Base-by-base conservation (phyloP, 1,140 invertebrate species). In the Meloidogyne hapla region DNA sequence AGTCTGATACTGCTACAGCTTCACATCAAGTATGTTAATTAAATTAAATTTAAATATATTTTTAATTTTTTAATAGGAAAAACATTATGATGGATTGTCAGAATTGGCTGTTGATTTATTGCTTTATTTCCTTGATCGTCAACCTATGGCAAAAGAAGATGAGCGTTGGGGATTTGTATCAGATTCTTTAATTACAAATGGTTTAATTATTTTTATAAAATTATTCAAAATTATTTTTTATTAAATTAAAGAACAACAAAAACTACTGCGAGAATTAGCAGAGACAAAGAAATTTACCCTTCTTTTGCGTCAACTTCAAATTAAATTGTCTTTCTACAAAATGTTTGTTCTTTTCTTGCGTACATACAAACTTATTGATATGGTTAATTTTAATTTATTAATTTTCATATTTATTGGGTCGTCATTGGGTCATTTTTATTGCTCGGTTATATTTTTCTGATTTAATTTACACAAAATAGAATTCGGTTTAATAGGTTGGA, bases 261-360 rank as follows among this genome's bases (percentile, higher is more conserved):
- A 23, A 33, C 48, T 63, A 18, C 38, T 73, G 1, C 56, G 56
- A 23, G 45, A 73, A 73, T 61, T 73, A n/a, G 42, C 71, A 18
- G 21, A 61, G 4, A 63, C 23, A 13, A 73, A 63, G 23, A 73
- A 73, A 33, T 73, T 73, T 33, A 56, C 23, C 18, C 38, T 75
- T 48, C 18, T 75, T 74, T 33, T 75, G 38, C 64, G 38, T 18
- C 74, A 66, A 18, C 74, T 75, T 13, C 42, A 69, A n/a, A 63
- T 62, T 23, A 75, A 75, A 61, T 18, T 66, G n/a, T 21, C 74
- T 23, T 63, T 62, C 21, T 75, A 75, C 21, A 73, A 73, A 21
- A 75, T 75, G 74, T 38, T 65, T 26, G 45, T 75, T 23, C 74
- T 75, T 8, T 75, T 75, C 21, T n/a, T 75, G 23, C 69, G 74